These are phyloP conservation scores for Apotomis capreana DNA, from an alignment of 2,888 invertebrate genomes.

Conservation along the genomic window DNA sequence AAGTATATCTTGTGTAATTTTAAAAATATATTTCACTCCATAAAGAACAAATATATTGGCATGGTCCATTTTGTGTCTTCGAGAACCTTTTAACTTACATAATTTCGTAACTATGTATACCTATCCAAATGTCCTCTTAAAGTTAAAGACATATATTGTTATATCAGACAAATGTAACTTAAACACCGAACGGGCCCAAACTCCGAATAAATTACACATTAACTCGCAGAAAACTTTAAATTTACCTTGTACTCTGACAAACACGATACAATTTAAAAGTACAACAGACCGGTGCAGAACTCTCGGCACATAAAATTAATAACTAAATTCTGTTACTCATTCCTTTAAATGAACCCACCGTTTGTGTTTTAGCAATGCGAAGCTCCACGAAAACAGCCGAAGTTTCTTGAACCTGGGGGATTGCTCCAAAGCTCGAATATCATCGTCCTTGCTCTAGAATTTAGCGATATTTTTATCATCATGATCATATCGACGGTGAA, in stretches of 20 bases:
- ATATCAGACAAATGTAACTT: background rate
- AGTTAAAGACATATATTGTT: too few relatives aligned
- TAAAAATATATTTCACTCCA: too few relatives aligned
- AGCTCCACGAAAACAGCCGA: constrained; percentile 32
- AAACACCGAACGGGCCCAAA: constrained; percentile 12
- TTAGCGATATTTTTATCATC: too few relatives aligned
- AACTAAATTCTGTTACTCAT: constrained; percentile 42
- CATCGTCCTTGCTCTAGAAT: too few relatives aligned
- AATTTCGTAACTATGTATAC: too few relatives aligned
- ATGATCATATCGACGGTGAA: too few relatives aligned
- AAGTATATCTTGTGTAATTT: too few relatives aligned
- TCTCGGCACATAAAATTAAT: constrained; percentile 36
- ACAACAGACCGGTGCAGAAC: constrained; percentile 25
- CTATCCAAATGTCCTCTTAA: too few relatives aligned
- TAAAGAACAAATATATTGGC: too few relatives aligned
- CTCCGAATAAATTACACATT: constrained; percentile 4
- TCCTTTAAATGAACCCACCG: constrained; percentile 42
- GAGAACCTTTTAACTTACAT: too few relatives aligned
- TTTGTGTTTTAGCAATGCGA: constrained; percentile 29
- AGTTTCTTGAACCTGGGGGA: constrained; percentile 7
- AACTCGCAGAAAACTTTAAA: constrained; percentile 28
- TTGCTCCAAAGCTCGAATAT: too few relatives aligned
- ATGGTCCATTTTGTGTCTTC: too few relatives aligned
- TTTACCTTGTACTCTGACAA: constrained; percentile 28
- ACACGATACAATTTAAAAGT: constrained; percentile 39